Conservation (phyloP, 1,140 invertebrate species). For the Leptinotarsa texana region DNA sequence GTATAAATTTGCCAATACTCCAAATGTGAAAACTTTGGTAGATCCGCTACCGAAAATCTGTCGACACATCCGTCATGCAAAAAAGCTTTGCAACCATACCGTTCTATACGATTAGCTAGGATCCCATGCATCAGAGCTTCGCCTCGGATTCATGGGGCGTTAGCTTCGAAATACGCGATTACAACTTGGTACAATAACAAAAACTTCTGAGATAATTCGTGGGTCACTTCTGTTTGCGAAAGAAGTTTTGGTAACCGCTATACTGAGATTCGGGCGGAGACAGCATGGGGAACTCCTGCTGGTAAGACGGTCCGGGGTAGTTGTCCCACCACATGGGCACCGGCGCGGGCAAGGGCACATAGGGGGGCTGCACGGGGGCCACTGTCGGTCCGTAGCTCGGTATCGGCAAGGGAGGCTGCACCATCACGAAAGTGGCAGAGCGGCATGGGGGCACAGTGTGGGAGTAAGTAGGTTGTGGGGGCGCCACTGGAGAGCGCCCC, state of each 20-base stretch:
- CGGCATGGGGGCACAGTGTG: constrained; percentile 38
- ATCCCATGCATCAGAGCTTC: neutral
- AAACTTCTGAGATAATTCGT: constrained; percentile 38
- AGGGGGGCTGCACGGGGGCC: constrained; percentile 31
- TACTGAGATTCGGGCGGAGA: constrained; percentile 36
- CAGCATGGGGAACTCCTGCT: constrained; percentile 41
- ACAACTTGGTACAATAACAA: constrained; percentile 40
- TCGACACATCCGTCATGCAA: neutral
- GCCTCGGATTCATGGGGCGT: too few species aligned
- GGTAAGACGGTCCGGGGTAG: constrained; percentile 46
- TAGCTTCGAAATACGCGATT: constrained; percentile 18
- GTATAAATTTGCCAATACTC: too few species aligned
- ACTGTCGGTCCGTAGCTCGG: constrained; percentile 33
- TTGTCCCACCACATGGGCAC: constrained; percentile 47
- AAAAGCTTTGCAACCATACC: neutral
- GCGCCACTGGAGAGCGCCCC: constrained; percentile 47
- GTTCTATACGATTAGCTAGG: neutral
- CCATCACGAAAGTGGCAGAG: constrained; percentile 48
- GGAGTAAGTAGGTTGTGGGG: constrained; percentile 37
- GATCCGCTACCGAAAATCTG: neutral
- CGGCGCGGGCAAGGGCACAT: constrained; percentile 41
- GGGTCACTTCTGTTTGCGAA: constrained; percentile 51
- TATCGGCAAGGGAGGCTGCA: constrained; percentile 47
- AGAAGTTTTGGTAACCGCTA: constrained; percentile 40
- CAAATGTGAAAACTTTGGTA: neutral